Base-by-base conservation (phyloP, 2,797 vertebrate species). In the Eremophila alpestris region DNA sequence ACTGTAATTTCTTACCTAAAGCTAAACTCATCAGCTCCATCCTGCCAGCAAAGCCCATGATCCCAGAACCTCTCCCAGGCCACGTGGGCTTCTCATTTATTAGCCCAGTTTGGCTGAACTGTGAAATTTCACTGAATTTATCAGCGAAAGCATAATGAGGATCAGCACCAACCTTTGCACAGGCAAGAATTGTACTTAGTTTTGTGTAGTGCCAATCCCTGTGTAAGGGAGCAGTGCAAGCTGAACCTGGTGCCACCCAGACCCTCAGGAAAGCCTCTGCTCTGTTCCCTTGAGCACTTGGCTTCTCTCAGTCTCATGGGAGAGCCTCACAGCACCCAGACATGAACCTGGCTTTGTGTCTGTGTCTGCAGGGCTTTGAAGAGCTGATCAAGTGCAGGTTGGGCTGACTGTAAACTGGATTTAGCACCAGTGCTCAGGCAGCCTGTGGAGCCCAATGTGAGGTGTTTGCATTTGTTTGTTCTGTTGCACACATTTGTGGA, bases 141-240 rank as follows among this genome's bases (percentile, higher is more conserved):
- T 54, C 40, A 13, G 13, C 45, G 48, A 43, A 52, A 76, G 16
- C 1, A 0, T 3, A 24, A 32, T 0, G 0, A 75, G 63, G 21
- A 26, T 59, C 54, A 29, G 21, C 17, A 30, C 17, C 29, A 54
- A 12, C 0, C 1, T 46, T 34, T 29, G 9, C 34, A 11, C 19
- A 8, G 36, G 17, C 1, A 1, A 3, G 38, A 41, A 38, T 11
- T 58, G 5, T 40, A 0, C 17, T 60, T 73, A 32, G 7, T 69
- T 30, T 55, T 22, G 18, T 21, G 38, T 2, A 48, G 18, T 2
- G 0, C 48, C 32, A 69, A 60, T 41, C 6, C 13, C 20, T 9
- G 12, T 36, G 38, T 17, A 21, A 76, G 17, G 29, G 27, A 87
- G 5, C 18, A 13, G 20, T 14, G 52, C 16, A 38, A 56, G 52